Evolutionary conservation across 2,797 vertebrate genomes (phyloP), one percentile per base, ranked within the genome.

Genomic region (Scyliorhinus canicula): DNA sequence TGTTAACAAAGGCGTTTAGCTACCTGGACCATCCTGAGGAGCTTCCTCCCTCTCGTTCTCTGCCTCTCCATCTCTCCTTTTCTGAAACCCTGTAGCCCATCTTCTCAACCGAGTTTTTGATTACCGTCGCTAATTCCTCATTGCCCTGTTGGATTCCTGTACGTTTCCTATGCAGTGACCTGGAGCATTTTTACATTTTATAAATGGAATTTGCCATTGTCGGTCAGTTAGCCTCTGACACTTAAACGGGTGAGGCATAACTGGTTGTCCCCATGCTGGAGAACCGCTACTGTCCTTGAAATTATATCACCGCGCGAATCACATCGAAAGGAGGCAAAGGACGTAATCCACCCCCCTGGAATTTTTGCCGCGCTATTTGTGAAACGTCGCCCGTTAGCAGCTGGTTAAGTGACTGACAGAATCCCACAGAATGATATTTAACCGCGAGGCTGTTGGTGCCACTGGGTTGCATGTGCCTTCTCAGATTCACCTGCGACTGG

Each of bases 391-490:
- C 28, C 3, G 52, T 52, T 47, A 94, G 93, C 44, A 69, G 93
- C 44, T 67, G 67, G 47, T 71, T 93, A 71, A 71, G 31, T 31
- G 26, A 52, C 93, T 71, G 93, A 55, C 60, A 91, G 57, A 44
- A 94, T 94, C 93, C 63, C 93, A 94, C 35, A 26, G 19, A 94
- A 69, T 93, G 31, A 74, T 47, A 82, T 44, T 44, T 44, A 26
- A 91, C n/a, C n/a, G 24, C 44, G 60, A 91, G 60, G 60, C 60
- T 65, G 88, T 26, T 91, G 63, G 67, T 5, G 50, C 16, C 91
- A 93, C 65, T 93, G 67, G 60, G 67, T 31, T 94, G 93, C 93
- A 94, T 94, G 93, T 94, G 93, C 67, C 71, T 94, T 94, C 60
- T 65, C 24, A 26, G 60, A 26, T 65, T 91, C 65, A 71, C 55